Evolutionary conservation across 2,113 vertebrate genomes (phyloP), one percentile per base, ranked within the genome.

Genomic region (Tinamus guttatus): DNA sequence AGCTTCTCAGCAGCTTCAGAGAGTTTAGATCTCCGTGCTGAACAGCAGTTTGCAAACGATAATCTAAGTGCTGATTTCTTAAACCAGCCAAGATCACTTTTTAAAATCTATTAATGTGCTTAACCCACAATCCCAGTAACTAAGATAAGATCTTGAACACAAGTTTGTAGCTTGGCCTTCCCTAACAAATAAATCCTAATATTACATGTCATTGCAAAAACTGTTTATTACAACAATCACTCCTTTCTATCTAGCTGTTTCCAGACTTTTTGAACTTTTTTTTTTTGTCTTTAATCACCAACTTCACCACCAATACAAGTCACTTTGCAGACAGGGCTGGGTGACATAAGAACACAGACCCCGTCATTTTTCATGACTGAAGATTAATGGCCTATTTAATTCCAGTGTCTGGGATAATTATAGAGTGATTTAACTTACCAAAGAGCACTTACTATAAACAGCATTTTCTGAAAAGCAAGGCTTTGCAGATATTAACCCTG

Each of bases 111-210:
- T 9, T 5, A 17, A 22, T 80, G 41, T 25, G 11, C 0, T 0
- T 18, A 62, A 79, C 1, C 2, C 10, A 68, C 19, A 60, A 1
- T 20, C 52, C 8, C 38, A 28, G 14, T 34, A 81, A 79, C 1
- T 0, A 81, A 91, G 51, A 43, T 0, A 82, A 3, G 5, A 51
- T 41, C 21, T 47, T 6, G 59, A 68, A 47, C 0, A 41, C 18
- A 76, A 75, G 25, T 27, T 32, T 51, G 32, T 69, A 40, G 32
- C 1, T 47, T 73, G 32, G 65, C 15, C 18, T 59, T 81, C 34
- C 32, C 64, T 15, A 17, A 60, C 76, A 51, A 41, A 12, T 32
- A 63, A 83, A 63, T 7, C 24, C 10, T 40, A 70, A 54, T 6
- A 71, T 2, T 51, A 25, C 17, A 38, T 20, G 34, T 38, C 58